Conservation (phyloP, 2,113 vertebrate genomes). For the Hemicordylus capensis region DNA sequence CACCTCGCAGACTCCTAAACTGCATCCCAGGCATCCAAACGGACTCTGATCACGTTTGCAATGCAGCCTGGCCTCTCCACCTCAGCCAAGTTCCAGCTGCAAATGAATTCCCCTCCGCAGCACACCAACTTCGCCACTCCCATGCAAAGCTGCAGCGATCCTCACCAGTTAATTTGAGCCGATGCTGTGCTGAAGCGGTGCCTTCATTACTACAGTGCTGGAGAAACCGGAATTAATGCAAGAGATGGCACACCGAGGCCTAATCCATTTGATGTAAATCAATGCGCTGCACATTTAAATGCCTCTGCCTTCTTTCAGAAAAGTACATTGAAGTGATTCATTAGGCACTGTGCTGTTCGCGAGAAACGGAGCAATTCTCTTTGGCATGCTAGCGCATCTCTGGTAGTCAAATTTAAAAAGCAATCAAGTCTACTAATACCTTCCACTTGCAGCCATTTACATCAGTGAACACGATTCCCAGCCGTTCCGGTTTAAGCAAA, state of each 20-base stretch:
- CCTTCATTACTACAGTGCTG: conserved; percentile 65
- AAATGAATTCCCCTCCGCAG: conserved; percentile 17
- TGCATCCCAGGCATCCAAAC: background rate
- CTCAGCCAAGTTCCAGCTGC: background rate
- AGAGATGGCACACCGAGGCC: conserved; percentile 72
- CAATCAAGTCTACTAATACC: conserved; percentile 80
- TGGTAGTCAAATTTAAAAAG: conserved; percentile 80
- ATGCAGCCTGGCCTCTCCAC: too few species aligned
- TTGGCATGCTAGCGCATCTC: conserved; percentile 72
- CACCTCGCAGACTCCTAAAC: background rate
- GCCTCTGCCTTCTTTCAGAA: conserved; percentile 77
- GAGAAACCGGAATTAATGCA: conserved; percentile 75
- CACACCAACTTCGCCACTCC: conserved; percentile 21
- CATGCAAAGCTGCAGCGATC: conserved; percentile 46
- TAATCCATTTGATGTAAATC: conserved; percentile 82
- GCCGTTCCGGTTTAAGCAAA: conserved; percentile 77
- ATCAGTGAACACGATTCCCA: conserved; percentile 72
- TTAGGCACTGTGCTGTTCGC: conserved; percentile 72
- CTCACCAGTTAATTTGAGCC: conserved; percentile 49
- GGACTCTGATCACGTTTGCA: background rate
- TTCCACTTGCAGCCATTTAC: conserved; percentile 76
- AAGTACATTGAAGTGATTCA: conserved; percentile 80
- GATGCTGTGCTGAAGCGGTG: conserved; percentile 31
- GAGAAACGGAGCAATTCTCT: conserved; percentile 74
- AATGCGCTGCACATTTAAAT: conserved; percentile 77